Base-by-base conservation (phyloP, 2,113 vertebrate genomes). In the Crypturellus undulatus region DNA sequence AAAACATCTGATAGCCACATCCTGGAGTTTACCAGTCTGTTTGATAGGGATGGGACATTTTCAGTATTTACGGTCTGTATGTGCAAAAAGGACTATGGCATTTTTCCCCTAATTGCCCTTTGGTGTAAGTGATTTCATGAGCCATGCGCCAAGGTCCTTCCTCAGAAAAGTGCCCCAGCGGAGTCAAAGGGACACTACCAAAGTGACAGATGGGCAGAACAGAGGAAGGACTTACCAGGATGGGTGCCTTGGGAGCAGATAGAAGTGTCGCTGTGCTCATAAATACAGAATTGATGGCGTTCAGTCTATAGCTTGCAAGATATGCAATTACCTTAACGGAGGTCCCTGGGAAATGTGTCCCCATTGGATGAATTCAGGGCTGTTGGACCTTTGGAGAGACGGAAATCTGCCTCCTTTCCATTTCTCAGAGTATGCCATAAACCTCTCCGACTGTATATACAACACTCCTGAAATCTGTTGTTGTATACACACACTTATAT, bases 41-140 rank as follows among this genome's bases (percentile, higher is more conserved):
- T 36, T 22, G 15, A 3, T 3, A 43, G 43, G 67, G 22, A 43
- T 12, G 0, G 0, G 11, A 5, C 13, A 2, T 24, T 36, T 59
- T 40, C n/a, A 5, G 5, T 32, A 10, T 40, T 60, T 58, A 22
- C 42, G 30, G 32, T 15, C 40, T 2, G 34, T 15, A 9, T 11
- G 7, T 3, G 47, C 21, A 21, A 5, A 30, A 72, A 56, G 6
- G 62, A 28, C 25, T 40, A 0, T 30, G 20, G n/a, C 6, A 0
- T 45, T 72, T 58, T 58, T 17, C 26, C 64, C 32, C 84, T n/a
- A 12, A 12, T 4, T 51, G 45, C 25, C 47, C 25, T 1, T 0
- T 22, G 62, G 32, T 6, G 77, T 43, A 28, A 14, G 36, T 38
- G 26, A 38, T 51, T 26, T 3, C 28, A 9, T 0, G 11, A 76